Conservation (phyloP, 2,888 invertebrate species). For the Antitype chi region DNA sequence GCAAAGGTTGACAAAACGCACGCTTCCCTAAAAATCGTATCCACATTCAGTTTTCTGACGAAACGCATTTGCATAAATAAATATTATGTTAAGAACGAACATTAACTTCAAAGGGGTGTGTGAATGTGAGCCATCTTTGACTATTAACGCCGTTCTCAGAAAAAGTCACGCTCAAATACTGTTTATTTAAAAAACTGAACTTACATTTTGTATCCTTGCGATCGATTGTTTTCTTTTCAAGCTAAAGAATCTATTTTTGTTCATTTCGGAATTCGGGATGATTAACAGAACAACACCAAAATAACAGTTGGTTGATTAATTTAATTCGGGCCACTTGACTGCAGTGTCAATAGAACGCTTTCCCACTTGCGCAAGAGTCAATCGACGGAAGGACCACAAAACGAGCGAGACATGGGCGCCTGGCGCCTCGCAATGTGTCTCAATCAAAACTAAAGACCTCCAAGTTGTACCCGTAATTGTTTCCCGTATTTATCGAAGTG, state of each 20-base stretch:
- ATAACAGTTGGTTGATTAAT: conserved; percentile 48
- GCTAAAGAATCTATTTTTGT: conserved; percentile 53
- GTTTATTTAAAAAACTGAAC: conserved; percentile 57
- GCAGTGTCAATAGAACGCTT: conserved; percentile 51
- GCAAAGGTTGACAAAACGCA: conserved; percentile 37
- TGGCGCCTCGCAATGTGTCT: conserved; percentile 76
- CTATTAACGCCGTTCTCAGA: conserved; percentile 56
- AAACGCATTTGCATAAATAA: conserved; percentile 68
- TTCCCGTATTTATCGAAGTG: conserved; percentile 78
- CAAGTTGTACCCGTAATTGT: conserved; percentile 73
- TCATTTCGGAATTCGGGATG: conserved; percentile 42
- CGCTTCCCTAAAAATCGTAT: conserved; percentile 37
- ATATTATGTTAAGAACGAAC: conserved; percentile 59
- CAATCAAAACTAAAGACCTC: conserved; percentile 76
- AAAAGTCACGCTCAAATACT: conserved; percentile 39
- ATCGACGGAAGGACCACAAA: conserved; percentile 46
- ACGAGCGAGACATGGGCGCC: conserved; percentile 55
- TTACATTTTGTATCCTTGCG: conserved; percentile 56
- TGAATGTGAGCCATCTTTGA: conserved; percentile 49
- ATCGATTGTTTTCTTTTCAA: conserved; percentile 56
- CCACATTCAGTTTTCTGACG: conserved; percentile 59
- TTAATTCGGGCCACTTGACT: conserved; percentile 52
- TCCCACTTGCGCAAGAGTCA: conserved; percentile 54
- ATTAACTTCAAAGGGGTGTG: conserved; percentile 65
- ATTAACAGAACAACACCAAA: conserved; percentile 25